A percentile compares a stretch with the other conserved stretches of the same genome.
Evolutionary conservation across 2,113 vertebrate species (phyloP).

Genomic region (Eurystomus gularis): DNA sequence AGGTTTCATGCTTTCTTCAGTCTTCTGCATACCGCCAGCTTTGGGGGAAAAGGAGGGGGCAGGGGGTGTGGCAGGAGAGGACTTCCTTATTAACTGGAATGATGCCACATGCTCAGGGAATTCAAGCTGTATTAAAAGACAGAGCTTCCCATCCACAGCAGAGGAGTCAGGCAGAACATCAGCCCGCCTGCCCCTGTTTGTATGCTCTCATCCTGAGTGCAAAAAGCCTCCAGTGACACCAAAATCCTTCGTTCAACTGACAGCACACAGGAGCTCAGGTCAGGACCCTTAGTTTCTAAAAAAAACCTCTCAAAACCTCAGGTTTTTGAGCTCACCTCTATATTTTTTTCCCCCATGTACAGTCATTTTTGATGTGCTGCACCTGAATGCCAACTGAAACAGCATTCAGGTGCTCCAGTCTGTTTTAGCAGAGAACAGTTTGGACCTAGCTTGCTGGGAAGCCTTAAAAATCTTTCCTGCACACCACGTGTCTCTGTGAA

Average conservation of each 20-base stretch:
- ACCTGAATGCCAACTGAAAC: background rate
- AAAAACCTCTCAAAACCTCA: background rate
- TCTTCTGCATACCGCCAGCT: background rate
- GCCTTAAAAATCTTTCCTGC: background rate
- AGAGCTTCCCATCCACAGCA: background rate
- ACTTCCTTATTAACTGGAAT: background rate
- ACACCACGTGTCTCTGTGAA: accelerated
- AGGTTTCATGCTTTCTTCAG: background rate
- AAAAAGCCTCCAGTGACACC: background rate
- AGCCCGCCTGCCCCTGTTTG: background rate
- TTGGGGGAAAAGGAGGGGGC: no score
- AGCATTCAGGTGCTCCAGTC: background rate
- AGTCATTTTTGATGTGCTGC: background rate
- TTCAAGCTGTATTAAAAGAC: background rate
- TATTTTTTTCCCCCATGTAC: accelerated
- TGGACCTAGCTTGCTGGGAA: background rate
- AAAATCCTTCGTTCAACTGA: background rate
- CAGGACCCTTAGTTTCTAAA: background rate
- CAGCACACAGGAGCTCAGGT: accelerated
- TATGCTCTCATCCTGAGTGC: background rate
- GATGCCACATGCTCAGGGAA: background rate
- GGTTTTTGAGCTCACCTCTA: background rate
- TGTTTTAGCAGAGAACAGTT: background rate
- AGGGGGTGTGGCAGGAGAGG: no score
- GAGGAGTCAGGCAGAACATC: background rate